These are phyloP conservation scores for Caenorhabditis sp. DNA, from an alignment of 2,888 invertebrate genomes.

Conservation along the genomic window DNA sequence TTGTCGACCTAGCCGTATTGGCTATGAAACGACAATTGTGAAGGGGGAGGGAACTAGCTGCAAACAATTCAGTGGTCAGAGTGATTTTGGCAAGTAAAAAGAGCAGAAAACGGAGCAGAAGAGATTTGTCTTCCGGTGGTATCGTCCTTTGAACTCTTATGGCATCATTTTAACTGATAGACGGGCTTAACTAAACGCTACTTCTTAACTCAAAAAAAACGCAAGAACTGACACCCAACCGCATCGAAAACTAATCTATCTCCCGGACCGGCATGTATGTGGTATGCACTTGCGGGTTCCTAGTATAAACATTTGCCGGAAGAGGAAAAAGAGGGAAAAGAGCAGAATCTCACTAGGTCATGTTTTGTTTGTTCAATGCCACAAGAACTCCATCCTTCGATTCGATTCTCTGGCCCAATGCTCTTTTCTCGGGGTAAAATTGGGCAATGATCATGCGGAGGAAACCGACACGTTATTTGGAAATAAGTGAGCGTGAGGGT, in stretches of 20 bases:
- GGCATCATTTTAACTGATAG: slow-evolving; percentile 27
- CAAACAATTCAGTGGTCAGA: background rate
- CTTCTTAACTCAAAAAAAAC: slow-evolving; percentile 17
- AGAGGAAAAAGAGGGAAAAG: too few relatives aligned
- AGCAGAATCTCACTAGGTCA: background rate
- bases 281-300: slow-evolving; percentile 4
- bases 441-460: slow-evolving; percentile 46
- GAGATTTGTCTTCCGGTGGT: slow-evolving; percentile 29
- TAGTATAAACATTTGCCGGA: slow-evolving; percentile 38
- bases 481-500: too few relatives aligned
- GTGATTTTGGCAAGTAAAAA: background rate
- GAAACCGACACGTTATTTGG: too few relatives aligned
- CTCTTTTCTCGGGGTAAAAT: slow-evolving; percentile 33
- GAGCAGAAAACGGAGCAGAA: slow-evolving; percentile 7
- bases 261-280: background rate
- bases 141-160: slow-evolving; percentile 47
- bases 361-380: background rate
- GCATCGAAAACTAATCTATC: slow-evolving; percentile 36
- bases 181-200: background rate
- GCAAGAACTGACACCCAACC: slow-evolving; percentile 25
- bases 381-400: slow-evolving; percentile 26
- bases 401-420: slow-evolving; percentile 36
- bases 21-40: too few relatives aligned
- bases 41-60: background rate
- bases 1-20: too few relatives aligned